Evolutionary conservation across 2,888 invertebrate genomes (phyloP).

Genomic region (Phalera bucephala): DNA sequence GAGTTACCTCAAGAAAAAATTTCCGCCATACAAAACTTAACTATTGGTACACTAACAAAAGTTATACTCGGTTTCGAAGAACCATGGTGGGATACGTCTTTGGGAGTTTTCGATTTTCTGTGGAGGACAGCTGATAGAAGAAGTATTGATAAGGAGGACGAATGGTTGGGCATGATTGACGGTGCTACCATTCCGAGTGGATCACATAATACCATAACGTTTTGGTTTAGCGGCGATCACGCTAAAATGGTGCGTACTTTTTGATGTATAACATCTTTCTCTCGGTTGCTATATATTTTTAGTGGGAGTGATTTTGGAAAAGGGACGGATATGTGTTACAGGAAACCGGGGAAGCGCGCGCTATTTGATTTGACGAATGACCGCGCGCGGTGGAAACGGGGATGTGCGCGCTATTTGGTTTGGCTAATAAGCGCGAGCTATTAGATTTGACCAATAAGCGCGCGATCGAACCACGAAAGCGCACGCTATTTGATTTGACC

Average conservation of each 20-base stretch:
- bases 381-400: too few relatives aligned
- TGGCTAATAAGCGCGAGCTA: not conserved
- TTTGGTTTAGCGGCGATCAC: slow-evolving; percentile 50
- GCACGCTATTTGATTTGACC: too few relatives aligned
- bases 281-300: too few relatives aligned
- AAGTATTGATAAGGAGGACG: slow-evolving; percentile 26
- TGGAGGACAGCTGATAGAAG: slow-evolving; percentile 43
- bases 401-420: too few relatives aligned
- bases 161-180: slow-evolving; percentile 40
- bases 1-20: not conserved
- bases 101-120: slow-evolving; percentile 7
- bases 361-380: too few relatives aligned
- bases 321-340: too few relatives aligned
- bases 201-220: slow-evolving; percentile 31
- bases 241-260: slow-evolving; percentile 36
- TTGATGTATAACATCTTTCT: not conserved
- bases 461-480: too few relatives aligned
- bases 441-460: too few relatives aligned
- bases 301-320: too few relatives aligned
- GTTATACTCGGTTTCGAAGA: not conserved
- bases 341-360: too few relatives aligned
- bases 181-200: slow-evolving; percentile 38
- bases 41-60: not conserved
- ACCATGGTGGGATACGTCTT: not conserved
- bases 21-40: not conserved